A percentile compares a stretch with the other conserved stretches of the same genome.
phyloP scores from a whole-genome alignment of 2,797 vertebrate genomes.

The Xenopus petersii region DNA sequence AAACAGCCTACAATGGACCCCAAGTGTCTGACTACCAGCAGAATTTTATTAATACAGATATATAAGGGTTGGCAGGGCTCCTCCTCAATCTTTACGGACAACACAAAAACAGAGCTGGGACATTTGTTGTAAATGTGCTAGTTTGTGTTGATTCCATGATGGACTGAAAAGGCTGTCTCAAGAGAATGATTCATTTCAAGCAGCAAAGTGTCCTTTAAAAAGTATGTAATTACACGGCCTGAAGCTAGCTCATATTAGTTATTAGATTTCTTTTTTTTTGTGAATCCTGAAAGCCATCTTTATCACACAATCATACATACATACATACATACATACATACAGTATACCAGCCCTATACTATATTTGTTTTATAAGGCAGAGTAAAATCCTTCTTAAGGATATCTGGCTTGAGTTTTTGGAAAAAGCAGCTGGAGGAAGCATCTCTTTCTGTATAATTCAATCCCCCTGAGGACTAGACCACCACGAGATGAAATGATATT shows the following conservation, averaged over 20 bases:
- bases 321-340: not conserved
- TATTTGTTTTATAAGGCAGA: too few relatives aligned
- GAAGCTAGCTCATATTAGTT: too few relatives aligned
- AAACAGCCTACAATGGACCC: too few relatives aligned
- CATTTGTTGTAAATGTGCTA: not conserved
- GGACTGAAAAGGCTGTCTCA: not conserved
- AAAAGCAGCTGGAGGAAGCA: not conserved
- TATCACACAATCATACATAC: not conserved
- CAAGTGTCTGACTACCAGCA: too few relatives aligned
- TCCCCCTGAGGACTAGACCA: conserved; percentile 1
- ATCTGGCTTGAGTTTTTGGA: not conserved
- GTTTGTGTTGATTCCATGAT: not conserved
- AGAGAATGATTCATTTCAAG: not conserved
- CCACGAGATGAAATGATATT: conserved; percentile 1
- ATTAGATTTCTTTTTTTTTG: too few relatives aligned
- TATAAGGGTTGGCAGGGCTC: not conserved
- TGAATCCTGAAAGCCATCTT: not conserved
- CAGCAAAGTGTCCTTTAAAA: not conserved
- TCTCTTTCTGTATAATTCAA: not conserved
- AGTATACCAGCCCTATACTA: too few relatives aligned
- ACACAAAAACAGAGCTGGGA: not conserved
- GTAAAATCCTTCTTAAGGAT: too few relatives aligned
- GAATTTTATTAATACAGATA: too few relatives aligned
- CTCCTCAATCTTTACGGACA: not conserved
- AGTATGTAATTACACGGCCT: not conserved